Base-by-base conservation (phyloP, 1,140 invertebrate species). In the Leptestheria dahalacensis region DNA sequence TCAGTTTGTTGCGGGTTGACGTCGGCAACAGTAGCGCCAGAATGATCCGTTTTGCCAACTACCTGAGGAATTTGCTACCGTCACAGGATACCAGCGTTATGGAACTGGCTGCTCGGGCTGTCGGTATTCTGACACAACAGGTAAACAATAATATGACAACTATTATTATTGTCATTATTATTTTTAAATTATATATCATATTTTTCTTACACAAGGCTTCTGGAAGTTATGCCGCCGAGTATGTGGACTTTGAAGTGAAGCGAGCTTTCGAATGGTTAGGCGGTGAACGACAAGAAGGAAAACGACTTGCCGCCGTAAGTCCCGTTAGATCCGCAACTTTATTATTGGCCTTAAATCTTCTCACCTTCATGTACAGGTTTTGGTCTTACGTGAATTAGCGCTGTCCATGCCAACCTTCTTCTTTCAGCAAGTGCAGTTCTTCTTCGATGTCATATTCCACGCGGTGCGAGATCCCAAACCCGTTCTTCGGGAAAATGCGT, bases 341-440 rank as follows among this genome's bases (percentile, higher is more conserved):
- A 25, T 11, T 15, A 6, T 15, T 20, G 33, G 48, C 11, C 11
- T 2, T 49, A 47, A 41, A 1, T 10, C 28, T 47, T 46, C 23
- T 6, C 18, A 29, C 6, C 12, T 59, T 18, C 48, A 0, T 48
- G 65, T 63, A 15, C 67, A 82, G 77, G 79, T 96, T 2, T 75
- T 98, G 23, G 82, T 98, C 11, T 71, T 97, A 6, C 83, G 88
- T 67, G 96, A 99, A 74, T 72, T 99, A 15, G 96, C 96, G 11
- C 83, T 92, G 18, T 89, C 89, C 12, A 91, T 95, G 73, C 94
- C 94, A 2, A 97, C 94, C 15, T 96, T 95, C 72, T 99, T 99
- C 72, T 98, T 96, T 70, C 93, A 97, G 74, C 91, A 96, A 78
- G 90, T 97, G 0, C 88, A 89, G 18, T 84, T 84, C 51, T 98